Base-by-base conservation (phyloP, 2,888 invertebrate species). In the Thecocarcelia acutangulata region DNA sequence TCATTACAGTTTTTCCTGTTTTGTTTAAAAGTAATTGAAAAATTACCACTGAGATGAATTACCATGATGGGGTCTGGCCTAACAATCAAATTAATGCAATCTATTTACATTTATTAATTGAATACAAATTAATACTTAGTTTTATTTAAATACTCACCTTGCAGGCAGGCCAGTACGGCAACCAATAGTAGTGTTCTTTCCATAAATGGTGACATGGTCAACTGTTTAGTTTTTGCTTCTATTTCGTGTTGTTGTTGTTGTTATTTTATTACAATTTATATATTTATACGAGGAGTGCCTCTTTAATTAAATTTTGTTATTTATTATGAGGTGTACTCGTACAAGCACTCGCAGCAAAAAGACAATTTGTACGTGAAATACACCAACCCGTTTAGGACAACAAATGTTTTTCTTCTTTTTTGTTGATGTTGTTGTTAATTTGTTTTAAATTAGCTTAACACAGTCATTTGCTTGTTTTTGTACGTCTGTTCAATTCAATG, bases 101-200 rank as follows among this genome's bases (percentile, higher is more conserved):
- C 5, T 17, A 44, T 33, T 33, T 15, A 9, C 11, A 61, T 66
- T 33, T 59, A 52, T 66, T 59, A 59, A 44, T 59, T 54, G 56
- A 56, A 48, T n/a, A 12, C 3, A 44, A 56, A 24, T 12, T 6
- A 17, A 46, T 33, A 19, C 17, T 54, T 33, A 40, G 24, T 21
- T n/a, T n/a, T n/a, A n/a, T n/a, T n/a, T n/a, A 11, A 54, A 52
- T 44, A 83, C 85, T 89, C 85, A 90, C 90, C 90, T 87, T 90
- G 89, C 85, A 90, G 87, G 85, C 89, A 89, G 85, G 89, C 87
- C 72, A 90, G 85, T 76, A 89, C 80, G 86, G 89, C 90, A 83
- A 89, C 85, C 84, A 90, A 85, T 83, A 90, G 85, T 83, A 88
- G 79, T 85, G 87, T 88, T 86, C 89, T 89, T 85, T 89, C 89